Base-by-base conservation (phyloP, 1,140 invertebrate species). In the Philaenus spumarius region DNA sequence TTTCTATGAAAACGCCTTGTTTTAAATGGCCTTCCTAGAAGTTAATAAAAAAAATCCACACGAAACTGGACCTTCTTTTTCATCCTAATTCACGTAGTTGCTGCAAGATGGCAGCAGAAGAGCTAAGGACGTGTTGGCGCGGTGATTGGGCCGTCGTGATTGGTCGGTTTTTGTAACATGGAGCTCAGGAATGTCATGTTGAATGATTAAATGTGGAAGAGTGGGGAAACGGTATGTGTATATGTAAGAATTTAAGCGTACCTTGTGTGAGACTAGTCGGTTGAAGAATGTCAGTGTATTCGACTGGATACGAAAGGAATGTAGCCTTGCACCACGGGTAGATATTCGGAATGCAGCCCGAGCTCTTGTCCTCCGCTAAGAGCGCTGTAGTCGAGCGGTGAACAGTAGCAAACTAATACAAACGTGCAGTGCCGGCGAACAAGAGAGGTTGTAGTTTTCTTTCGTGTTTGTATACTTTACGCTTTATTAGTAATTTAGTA, bases 181-280 rank as follows among this genome's bases (percentile, higher is more conserved):
- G 15, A 39, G 30, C 22, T 39, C 30, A 17, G 50, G 50, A 53
- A 53, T 53, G 50, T 53, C 50, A 53, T 39, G 50, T 53, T 39
- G 50, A 53, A 53, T 53, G 50, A 53, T 53, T 53, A 53, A 53
- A 53, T 53, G 50, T 53, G 22, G 48, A 15, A 35, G 48, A 51
- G 50, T 53, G 50, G 50, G 50, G 50, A 53, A 39, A 26, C 35
- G 50, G 50, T 53, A 53, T 53, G 50, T 53, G 26, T 30, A 9
- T 30, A 30, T 30, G 26, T 30, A 30, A 30, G 26, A 37, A 53
- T 53, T 30, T 26, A 35, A 39, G 19, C 19, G 50, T 26, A 39
- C 50, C 50, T 26, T 4, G 50, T 15, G 24, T 35, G 50, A 53
- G 50, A 35, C 50, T 53, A 37, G 50, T 17, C 30, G 47, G 30